Evolutionary conservation across 2,888 invertebrate genomes (phyloP).

Genomic region (Thera obeliscata): DNA sequence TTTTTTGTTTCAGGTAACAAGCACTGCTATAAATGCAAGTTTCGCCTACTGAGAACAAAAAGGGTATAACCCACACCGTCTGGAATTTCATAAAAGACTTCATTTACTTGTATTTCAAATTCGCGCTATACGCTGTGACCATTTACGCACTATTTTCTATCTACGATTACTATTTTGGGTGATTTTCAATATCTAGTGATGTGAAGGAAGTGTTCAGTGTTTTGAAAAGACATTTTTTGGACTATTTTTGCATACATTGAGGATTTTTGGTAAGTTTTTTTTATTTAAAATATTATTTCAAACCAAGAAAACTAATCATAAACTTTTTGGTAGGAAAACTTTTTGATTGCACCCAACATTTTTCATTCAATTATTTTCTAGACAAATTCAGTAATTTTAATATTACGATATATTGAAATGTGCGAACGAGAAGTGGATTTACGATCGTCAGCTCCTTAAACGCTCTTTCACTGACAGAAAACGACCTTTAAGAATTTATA

Average conservation of each 20-base stretch:
- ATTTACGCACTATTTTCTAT: conserved; percentile 73
- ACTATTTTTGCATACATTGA: conserved; percentile 5
- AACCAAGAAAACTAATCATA: no score
- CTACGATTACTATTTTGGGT: conserved; percentile 74
- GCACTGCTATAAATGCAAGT: conserved; percentile 58
- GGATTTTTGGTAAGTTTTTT: conserved; percentile 29
- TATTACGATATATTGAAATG: no score
- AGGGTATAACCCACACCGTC: conserved; percentile 53
- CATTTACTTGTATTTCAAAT: conserved; percentile 69
- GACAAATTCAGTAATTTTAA: no score
- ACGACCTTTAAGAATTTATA: no score
- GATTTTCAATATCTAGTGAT: conserved; percentile 54
- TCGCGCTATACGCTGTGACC: conserved; percentile 68
- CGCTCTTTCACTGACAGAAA: no score
- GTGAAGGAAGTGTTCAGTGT: conserved; percentile 53
- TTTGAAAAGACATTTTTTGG: conserved; percentile 12
- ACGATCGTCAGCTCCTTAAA: no score
- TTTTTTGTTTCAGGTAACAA: conserved; percentile 49
- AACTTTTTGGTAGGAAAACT: no score
- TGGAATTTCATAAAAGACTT: conserved; percentile 66
- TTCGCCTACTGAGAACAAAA: conserved; percentile 37
- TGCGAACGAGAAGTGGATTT: no score
- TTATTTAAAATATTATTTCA: no score
- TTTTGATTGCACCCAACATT: no score
- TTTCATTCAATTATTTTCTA: no score